phyloP scores from a whole-genome alignment of 2,888 invertebrate genomes.

The Resseliella maxima region DNA sequence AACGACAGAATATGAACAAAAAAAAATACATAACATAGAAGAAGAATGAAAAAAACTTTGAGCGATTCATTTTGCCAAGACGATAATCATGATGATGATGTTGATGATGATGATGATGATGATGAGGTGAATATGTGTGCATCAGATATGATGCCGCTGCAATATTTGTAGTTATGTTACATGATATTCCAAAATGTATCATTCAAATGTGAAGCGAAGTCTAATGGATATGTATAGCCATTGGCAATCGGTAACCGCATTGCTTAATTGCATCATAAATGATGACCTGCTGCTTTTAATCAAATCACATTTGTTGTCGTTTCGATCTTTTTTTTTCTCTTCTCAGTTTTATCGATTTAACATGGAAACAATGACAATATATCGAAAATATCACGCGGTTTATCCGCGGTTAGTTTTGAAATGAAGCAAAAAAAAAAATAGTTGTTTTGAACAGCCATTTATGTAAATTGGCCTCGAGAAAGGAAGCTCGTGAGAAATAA shows the following conservation, averaged over 20 bases:
- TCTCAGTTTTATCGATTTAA: background rate
- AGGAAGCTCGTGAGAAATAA: background rate
- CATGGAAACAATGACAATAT: constrained; percentile 13
- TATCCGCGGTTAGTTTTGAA: background rate
- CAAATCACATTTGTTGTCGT: constrained; percentile 17
- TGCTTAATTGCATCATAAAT: constrained; percentile 44
- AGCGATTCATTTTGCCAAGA: constrained; percentile 16
- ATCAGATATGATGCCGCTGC: background rate
- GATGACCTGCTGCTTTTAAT: constrained; percentile 50
- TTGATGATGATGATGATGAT: constrained; percentile 19
- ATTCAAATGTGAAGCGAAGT: constrained; percentile 24
- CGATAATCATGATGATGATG: background rate
- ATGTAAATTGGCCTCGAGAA: background rate
- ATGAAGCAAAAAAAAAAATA: background rate
- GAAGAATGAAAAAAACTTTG: background rate
- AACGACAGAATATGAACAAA: background rate
- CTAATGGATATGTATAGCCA: background rate
- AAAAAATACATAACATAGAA: background rate
- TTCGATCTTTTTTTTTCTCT: background rate
- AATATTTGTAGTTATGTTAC: background rate
- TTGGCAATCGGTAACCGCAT: constrained; percentile 34
- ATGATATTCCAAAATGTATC: constrained; percentile 41
- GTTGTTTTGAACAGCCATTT: background rate
- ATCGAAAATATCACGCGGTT: constrained; percentile 9
- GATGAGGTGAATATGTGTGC: background rate